A percentile compares a stretch with the other conserved stretches of the same genome.
Evolutionary conservation across 2,113 vertebrate genomes (phyloP).

Genomic region (Austrofundulus limnaeus): DNA sequence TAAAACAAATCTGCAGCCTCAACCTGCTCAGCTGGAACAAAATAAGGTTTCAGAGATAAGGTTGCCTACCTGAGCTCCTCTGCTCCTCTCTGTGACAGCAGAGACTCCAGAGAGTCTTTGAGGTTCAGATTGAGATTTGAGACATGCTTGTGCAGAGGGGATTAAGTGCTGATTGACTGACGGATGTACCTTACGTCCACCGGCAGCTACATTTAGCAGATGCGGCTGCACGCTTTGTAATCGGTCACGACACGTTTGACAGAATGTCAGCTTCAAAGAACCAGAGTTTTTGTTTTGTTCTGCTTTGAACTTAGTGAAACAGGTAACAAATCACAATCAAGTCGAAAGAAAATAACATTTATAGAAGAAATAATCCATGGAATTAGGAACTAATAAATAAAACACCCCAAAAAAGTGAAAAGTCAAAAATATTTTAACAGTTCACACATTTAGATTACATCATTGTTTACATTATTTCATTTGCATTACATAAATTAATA

Average conservation of each 20-base stretch:
- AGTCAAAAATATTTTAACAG: too few species aligned
- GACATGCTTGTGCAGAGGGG: slow-evolving; percentile 42
- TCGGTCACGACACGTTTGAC: background rate
- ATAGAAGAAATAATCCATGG: too few species aligned
- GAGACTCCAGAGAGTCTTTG: slow-evolving; percentile 28
- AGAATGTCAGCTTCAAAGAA: slow-evolving; percentile 1
- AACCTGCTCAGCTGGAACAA: background rate
- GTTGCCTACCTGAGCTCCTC: slow-evolving; percentile 30
- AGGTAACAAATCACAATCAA: too few species aligned
- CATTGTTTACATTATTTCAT: too few species aligned
- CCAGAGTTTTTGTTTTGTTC: background rate
- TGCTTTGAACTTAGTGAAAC: too few species aligned
- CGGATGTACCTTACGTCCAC: slow-evolving; percentile 36
- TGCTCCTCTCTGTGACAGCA: slow-evolving; percentile 26
- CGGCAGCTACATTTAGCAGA: slow-evolving; percentile 26
- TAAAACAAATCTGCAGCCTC: background rate
- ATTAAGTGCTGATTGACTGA: slow-evolving; percentile 36
- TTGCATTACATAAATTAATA: too few species aligned
- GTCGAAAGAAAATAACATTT: too few species aligned
- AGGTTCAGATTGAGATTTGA: slow-evolving; percentile 29
- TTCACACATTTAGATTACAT: too few species aligned
- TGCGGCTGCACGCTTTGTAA: slow-evolving; percentile 2
- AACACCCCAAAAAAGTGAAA: too few species aligned
- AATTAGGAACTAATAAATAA: too few species aligned
- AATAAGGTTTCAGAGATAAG: background rate